phyloP scores from a whole-genome alignment of 2,797 vertebrate species.

The Falco rusticolus region DNA sequence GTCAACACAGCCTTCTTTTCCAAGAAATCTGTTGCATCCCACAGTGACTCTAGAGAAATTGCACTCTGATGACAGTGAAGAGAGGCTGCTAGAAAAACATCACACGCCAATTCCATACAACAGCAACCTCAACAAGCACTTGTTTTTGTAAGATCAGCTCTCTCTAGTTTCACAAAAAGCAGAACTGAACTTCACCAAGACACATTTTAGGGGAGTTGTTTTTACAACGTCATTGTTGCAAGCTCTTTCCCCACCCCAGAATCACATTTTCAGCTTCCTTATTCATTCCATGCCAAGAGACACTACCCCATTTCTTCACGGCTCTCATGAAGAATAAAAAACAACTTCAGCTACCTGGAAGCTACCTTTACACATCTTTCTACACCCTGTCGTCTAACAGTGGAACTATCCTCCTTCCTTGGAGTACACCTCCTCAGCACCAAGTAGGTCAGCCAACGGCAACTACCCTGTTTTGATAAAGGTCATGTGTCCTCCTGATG shows the following conservation, averaged over 20 bases:
- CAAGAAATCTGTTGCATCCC: constrained; percentile 75
- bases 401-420: background rate
- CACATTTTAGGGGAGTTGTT: background rate
- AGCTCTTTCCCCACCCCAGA: constrained; percentile 5
- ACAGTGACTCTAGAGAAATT: constrained; percentile 68
- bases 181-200: constrained; percentile 38
- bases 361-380: background rate
- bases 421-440: background rate
- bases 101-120: constrained; percentile 34
- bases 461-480: background rate
- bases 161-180: constrained; percentile 45
- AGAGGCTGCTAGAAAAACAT: constrained; percentile 68
- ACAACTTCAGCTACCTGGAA: background rate
- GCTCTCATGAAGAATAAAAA: constrained; percentile 1
- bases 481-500: background rate
- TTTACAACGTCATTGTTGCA: background rate
- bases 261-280: constrained; percentile 35
- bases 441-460: background rate
- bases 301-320: background rate
- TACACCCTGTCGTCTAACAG: background rate
- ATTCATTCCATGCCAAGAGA: constrained; percentile 37
- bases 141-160: constrained; percentile 56
- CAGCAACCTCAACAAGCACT: constrained; percentile 40
- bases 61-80: constrained; percentile 68
- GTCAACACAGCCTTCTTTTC: constrained; percentile 73